A percentile compares a stretch with the other conserved stretches of the same genome.
These are phyloP conservation scores for Amphibalanus amphitrite DNA, from an alignment of 1,140 invertebrate genomes.

Conservation along the genomic window DNA sequence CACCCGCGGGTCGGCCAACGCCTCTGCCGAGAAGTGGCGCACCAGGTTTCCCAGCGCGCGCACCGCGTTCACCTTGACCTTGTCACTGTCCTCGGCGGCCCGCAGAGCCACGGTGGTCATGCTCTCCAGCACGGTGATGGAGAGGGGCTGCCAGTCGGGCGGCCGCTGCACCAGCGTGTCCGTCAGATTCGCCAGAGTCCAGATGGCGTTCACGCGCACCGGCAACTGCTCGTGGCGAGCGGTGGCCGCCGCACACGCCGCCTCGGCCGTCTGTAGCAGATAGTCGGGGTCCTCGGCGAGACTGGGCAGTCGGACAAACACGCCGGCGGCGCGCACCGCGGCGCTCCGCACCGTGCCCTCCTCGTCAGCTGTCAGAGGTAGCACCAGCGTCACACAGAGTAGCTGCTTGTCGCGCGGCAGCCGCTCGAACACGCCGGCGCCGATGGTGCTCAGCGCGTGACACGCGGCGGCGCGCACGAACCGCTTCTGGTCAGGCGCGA, in stretches of 20 bases:
- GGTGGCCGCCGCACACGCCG: background rate
- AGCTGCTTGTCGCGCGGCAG: constrained; percentile 44
- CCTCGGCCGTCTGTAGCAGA: background rate
- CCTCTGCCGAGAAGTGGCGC: constrained; percentile 37
- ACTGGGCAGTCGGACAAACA: background rate
- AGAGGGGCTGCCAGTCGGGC: background rate
- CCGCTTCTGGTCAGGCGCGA: constrained; percentile 2
- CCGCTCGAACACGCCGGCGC: constrained; percentile 38
- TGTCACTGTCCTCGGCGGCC: constrained; percentile 18
- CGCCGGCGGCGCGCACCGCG: background rate
- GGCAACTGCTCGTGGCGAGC: constrained; percentile 11
- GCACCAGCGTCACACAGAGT: constrained; percentile 47
- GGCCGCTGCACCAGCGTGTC: constrained; percentile 37
- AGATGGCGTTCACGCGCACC: constrained; percentile 57
- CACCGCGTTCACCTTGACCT: constrained; percentile 55
- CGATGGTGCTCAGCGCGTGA: constrained; percentile 57
- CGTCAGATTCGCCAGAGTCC: constrained; percentile 65
- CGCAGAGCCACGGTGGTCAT: constrained; percentile 8
- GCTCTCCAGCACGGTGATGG: background rate
- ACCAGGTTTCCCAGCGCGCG: constrained; percentile 61
- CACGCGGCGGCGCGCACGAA: constrained; percentile 45
- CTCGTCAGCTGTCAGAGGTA: constrained; percentile 31
- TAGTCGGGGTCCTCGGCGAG: background rate
- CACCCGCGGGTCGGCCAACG: constrained; percentile 31
- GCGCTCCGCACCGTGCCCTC: background rate